phyloP scores from a whole-genome alignment of 2,797 vertebrate species.

The Acanthurus leucopareius region DNA sequence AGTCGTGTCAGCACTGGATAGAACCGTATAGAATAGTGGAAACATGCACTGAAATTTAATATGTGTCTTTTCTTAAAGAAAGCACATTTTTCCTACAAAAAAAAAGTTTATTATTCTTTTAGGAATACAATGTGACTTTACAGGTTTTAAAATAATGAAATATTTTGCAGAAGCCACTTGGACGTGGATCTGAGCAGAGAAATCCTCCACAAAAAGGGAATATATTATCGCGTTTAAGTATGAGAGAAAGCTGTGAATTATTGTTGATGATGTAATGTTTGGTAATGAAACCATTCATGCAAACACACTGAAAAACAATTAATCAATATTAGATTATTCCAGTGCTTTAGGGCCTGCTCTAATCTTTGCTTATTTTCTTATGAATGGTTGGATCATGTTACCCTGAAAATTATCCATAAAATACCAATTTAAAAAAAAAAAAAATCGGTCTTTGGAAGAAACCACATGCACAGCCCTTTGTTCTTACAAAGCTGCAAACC shows the following conservation, averaged over 20 bases:
- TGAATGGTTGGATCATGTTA: not conserved
- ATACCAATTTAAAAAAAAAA: not conserved
- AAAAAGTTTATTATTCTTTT: not conserved
- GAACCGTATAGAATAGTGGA: not conserved
- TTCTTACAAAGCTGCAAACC: not conserved
- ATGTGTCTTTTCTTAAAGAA: not conserved
- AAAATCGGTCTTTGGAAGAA: not conserved
- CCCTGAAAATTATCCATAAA: not conserved
- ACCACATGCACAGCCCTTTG: no score
- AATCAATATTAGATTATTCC: constrained; percentile 33
- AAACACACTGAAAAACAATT: constrained; percentile 30
- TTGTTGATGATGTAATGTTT: constrained; percentile 41
- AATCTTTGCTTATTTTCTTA: not conserved
- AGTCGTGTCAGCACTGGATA: not conserved
- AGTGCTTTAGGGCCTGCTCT: not conserved
- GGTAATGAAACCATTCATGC: constrained; percentile 20
- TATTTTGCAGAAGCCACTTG: not conserved
- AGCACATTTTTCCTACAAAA: not conserved
- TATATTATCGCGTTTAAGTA: not conserved
- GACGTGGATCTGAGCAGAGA: not conserved
- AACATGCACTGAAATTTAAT: not conserved
- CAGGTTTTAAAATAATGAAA: constrained; percentile 10
- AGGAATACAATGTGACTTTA: not conserved
- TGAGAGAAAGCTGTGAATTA: constrained; percentile 7
- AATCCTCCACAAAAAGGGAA: not conserved